Base-by-base conservation (phyloP, 2,113 vertebrate species). In the Megalops atlanticus region DNA sequence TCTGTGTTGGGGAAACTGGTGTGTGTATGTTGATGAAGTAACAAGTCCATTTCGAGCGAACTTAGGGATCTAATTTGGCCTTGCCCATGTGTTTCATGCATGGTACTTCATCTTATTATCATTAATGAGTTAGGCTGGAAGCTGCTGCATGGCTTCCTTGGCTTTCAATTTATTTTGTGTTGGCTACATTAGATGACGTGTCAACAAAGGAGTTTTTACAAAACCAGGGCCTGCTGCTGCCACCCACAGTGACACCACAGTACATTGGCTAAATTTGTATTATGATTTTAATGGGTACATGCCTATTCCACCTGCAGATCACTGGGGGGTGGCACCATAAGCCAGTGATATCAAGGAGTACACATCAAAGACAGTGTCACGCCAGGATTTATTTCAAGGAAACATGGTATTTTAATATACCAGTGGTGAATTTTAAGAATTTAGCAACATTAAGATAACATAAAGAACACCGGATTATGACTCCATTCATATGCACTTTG, bases 251-350 rank as follows among this genome's bases (percentile, higher is more conserved):
- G 94, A 78, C 87, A 76, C 88, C 89, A 85, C 91, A 87, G 90
- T 89, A 87, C 91, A 93, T 87, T 84, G 92, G 93, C 81, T 91
- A 93, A 94, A 94, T 95, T 93, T 93, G 92, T 92, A 94, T 94
- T 93, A 94, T 93, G 92, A 94, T 95, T 95, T 94, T 94, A 95
- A 91, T 88, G 90, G 91, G 93, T 93, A 93, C 93, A 94, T 94
- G 90, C 83, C 91, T 89, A 87, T 94, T 92, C 90, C 93, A 90
- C 90, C 93, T 73, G 47, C 84, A 94, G 90, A 94, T 93, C 94
- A 94, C 92, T 92, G 92, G 86, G 90, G 92, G 87, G 82, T 89
- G 92, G 92, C 92, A 91, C 90, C 91, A 91, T 90, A 89, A 89
- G 90, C 89, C 90, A 89, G 81, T 88, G 79, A 94, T 91, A 94